Conservation (phyloP, 2,113 vertebrate genomes). For the Alosa alosa region DNA sequence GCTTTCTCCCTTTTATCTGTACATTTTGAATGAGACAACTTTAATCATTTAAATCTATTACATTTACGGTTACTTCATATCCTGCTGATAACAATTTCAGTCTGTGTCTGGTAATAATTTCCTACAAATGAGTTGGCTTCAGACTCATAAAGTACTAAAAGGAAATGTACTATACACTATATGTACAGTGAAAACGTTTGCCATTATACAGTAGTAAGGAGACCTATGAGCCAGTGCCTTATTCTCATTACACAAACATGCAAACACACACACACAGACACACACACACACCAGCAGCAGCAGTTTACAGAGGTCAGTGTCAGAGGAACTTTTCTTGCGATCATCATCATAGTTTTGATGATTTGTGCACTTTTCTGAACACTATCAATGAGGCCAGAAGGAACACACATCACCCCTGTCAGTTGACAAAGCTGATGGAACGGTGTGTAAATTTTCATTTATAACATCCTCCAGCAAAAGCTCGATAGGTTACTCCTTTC, state of each 20-base stretch:
- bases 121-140: not conserved
- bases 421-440: slow-evolving; percentile 92
- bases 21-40: not conserved
- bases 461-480: slow-evolving; percentile 99
- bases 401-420: slow-evolving; percentile 89
- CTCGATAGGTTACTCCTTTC: slow-evolving; percentile 99
- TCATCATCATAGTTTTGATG: not conserved
- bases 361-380: not conserved
- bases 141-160: not conserved
- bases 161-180: not conserved
- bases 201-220: not conserved
- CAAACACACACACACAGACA: not conserved
- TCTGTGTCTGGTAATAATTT: not conserved
- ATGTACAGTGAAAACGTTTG: not conserved
- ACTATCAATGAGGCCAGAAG: slow-evolving; percentile 29
- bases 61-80: not conserved
- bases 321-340: not conserved
- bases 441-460: slow-evolving; percentile 97
- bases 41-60: not conserved
- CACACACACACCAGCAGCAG: not conserved
- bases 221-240: not conserved
- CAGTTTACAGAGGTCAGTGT: not conserved
- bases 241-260: not conserved
- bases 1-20: not conserved
- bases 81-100: not conserved